Conservation (phyloP, 37 sponge, comb jelly and placozoan genomes). For the Dysidea cf. avara region DNA sequence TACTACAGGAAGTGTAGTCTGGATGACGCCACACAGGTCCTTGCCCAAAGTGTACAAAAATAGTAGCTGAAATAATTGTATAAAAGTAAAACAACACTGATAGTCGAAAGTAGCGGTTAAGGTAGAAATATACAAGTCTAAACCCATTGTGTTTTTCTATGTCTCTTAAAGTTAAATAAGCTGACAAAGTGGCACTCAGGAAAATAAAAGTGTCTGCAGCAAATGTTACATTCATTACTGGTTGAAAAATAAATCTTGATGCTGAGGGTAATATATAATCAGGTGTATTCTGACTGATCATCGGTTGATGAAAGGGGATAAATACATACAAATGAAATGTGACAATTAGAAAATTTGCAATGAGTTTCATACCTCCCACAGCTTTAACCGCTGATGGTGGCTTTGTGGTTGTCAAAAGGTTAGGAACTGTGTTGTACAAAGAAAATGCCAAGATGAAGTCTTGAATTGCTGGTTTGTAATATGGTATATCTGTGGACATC, state of each 20-base stretch:
- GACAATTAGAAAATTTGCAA: conserved; percentile 82
- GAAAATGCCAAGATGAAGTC: conserved; percentile 47
- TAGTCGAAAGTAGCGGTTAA: conserved; percentile 64
- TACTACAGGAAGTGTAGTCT: too few species aligned
- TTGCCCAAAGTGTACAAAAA: conserved; percentile 2
- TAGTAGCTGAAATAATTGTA: too few species aligned
- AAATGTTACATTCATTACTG: conserved; percentile 57
- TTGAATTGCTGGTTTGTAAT: background rate
- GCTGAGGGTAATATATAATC: background rate
- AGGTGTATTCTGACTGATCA: background rate
- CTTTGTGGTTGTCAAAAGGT: conserved; percentile 49
- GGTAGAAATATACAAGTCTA: conserved; percentile 48
- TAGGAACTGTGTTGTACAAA: conserved; percentile 43
- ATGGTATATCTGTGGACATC: too few species aligned
- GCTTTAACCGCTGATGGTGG: conserved; percentile 61
- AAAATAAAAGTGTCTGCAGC: conserved; percentile 72
- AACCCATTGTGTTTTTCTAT: conserved; percentile 50
- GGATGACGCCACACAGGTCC: background rate
- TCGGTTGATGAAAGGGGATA: too few species aligned
- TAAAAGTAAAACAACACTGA: conserved; percentile 6
- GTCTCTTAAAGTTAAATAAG: conserved; percentile 58
- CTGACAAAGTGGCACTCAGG: conserved; percentile 62
- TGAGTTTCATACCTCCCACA: conserved; percentile 68
- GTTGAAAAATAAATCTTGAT: conserved; percentile 46
- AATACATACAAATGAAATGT: conserved; percentile 48